These are phyloP conservation scores for Actias luna DNA, from an alignment of 2,888 invertebrate species.

Conservation along the genomic window DNA sequence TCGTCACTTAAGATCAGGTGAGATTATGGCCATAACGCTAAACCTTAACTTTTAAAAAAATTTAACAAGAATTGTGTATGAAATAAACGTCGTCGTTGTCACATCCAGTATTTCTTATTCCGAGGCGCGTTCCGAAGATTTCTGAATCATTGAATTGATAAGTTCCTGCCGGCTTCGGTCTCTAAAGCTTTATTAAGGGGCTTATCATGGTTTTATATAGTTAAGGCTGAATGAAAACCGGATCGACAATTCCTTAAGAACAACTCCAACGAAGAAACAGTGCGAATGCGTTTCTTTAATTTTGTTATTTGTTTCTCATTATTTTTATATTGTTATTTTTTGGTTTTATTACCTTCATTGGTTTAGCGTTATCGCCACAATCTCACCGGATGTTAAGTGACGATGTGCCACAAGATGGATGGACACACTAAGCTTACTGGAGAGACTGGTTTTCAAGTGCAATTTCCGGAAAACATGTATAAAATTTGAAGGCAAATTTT, in stretches of 20 bases:
- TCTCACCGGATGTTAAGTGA: too few species aligned
- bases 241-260: neutral
- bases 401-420: too few species aligned
- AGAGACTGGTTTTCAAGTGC: too few species aligned
- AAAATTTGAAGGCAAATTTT: too few species aligned
- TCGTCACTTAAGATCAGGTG: too few species aligned
- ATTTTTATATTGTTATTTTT: neutral
- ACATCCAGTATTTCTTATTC: neutral
- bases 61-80: neutral
- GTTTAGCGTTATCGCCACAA: too few species aligned
- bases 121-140: neutral
- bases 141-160: conserved; percentile 11
- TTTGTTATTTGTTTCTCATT: neutral
- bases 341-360: too few species aligned
- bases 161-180: neutral
- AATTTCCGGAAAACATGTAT: too few species aligned
- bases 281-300: neutral
- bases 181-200: conserved; percentile 8
- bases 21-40: too few species aligned
- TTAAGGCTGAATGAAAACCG: neutral
- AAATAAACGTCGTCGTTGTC: neutral
- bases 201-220: conserved; percentile 6
- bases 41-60: neutral
- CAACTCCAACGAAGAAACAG: neutral
- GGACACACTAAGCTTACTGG: too few species aligned